Conservation (phyloP, 2,113 vertebrate genomes). For the Microcebus jonahi region DNA sequence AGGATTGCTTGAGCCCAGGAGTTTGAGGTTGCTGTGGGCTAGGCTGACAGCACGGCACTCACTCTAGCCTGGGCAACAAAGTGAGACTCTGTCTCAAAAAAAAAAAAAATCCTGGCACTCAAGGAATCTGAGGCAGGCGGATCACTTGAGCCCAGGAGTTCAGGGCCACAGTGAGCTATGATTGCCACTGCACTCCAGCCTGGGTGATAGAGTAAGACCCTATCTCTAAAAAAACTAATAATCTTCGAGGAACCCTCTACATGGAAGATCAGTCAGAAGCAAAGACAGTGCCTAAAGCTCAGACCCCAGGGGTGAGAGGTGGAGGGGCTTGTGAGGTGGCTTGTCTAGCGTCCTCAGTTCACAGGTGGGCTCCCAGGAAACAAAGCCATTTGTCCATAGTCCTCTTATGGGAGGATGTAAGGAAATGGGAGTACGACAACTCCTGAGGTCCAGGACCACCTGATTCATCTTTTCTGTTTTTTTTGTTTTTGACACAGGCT, state of each 20-base stretch:
- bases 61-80: too few relatives aligned
- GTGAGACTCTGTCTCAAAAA: too few relatives aligned
- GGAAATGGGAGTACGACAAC: too few relatives aligned
- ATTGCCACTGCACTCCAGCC: not conserved
- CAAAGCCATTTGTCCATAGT: not conserved
- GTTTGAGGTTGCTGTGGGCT: too few relatives aligned
- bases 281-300: not conserved
- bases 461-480: too few relatives aligned
- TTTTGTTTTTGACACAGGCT: too few relatives aligned
- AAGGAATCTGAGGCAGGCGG: not conserved
- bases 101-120: not conserved
- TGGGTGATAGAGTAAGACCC: not conserved
- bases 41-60: too few relatives aligned
- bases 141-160: not conserved
- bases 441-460: accelerated
- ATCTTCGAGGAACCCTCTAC: not conserved
- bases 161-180: not conserved
- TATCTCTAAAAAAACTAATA: not conserved
- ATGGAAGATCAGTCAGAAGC: not conserved
- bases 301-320: not conserved
- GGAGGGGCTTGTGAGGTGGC: not conserved
- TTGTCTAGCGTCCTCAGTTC: not conserved
- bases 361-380: not conserved
- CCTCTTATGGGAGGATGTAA: accelerated
- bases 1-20: too few relatives aligned